Conservation (phyloP, 2,113 vertebrate species). For the Odocoileus hemionus region DNA sequence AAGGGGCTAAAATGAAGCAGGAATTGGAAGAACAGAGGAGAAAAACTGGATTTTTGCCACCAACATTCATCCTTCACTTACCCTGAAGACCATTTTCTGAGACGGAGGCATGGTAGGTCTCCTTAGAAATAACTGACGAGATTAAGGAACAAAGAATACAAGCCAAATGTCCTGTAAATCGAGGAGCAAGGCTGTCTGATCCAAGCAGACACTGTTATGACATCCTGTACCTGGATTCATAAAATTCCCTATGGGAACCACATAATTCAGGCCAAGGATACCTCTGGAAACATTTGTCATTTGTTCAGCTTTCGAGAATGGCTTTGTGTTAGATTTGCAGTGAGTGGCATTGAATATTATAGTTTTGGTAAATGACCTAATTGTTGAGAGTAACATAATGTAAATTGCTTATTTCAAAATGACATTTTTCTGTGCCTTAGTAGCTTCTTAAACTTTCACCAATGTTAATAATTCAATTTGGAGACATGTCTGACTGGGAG, state of each 20-base stretch:
- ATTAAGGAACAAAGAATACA: not conserved
- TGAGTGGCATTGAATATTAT: not conserved
- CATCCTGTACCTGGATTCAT: constrained; percentile 7
- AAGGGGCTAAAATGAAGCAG: constrained; percentile 31
- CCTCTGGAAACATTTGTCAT: not conserved
- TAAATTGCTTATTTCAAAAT: not conserved
- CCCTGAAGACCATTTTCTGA: not conserved
- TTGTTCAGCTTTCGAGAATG: constrained; percentile 24
- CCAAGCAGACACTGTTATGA: not conserved
- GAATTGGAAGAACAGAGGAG: constrained; percentile 34
- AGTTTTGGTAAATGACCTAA: constrained; percentile 24
- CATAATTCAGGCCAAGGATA: not conserved
- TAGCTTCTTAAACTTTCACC: constrained; percentile 39
- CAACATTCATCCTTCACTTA: not conserved
- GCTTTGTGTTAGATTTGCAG: constrained; percentile 17
- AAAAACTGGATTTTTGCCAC: not conserved
- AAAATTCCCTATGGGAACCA: constrained; percentile 19
- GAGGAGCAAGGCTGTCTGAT: not conserved
- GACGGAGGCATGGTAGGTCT: not conserved
- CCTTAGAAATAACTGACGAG: constrained; percentile 7
- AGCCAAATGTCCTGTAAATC: constrained; percentile 31
- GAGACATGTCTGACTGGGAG: not conserved
- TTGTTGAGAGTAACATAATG: not conserved
- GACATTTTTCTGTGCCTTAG: constrained; percentile 29
- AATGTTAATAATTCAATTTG: not conserved